These are phyloP conservation scores for Anas bernieri DNA, from an alignment of 2,797 vertebrate genomes.

Conservation along the genomic window DNA sequence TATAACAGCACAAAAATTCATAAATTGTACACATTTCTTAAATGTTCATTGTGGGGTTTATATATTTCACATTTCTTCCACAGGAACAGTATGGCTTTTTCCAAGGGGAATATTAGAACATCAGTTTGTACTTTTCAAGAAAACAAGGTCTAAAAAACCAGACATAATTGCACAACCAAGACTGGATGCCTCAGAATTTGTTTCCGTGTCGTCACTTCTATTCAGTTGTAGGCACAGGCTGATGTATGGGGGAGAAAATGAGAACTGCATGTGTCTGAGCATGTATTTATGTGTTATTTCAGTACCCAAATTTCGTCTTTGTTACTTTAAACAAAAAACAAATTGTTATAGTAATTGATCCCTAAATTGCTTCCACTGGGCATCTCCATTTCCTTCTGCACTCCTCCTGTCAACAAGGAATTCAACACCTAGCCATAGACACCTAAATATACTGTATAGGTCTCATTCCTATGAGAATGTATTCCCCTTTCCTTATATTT, in stretches of 20 bases:
- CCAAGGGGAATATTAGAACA: neutral
- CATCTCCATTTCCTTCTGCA: fast-evolving
- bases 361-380: neutral
- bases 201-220: neutral
- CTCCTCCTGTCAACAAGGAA: neutral
- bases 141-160: neutral
- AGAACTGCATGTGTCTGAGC: neutral
- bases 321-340: neutral
- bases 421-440: neutral
- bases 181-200: neutral
- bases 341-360: neutral
- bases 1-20: neutral
- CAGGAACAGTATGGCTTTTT: neutral
- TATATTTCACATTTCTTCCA: neutral
- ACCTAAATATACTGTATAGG: neutral
- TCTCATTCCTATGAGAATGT: neutral
- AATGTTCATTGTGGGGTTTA: neutral
- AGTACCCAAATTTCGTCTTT: neutral
- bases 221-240: neutral
- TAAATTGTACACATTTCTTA: neutral
- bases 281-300: neutral
- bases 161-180: neutral
- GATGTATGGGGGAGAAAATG: fast-evolving
- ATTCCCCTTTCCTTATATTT: neutral
- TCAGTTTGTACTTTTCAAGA: neutral